A percentile compares a stretch with the other conserved stretches of the same genome.
Evolutionary conservation across 2,113 vertebrate species (phyloP).

Genomic region (Arothron firmamentum): DNA sequence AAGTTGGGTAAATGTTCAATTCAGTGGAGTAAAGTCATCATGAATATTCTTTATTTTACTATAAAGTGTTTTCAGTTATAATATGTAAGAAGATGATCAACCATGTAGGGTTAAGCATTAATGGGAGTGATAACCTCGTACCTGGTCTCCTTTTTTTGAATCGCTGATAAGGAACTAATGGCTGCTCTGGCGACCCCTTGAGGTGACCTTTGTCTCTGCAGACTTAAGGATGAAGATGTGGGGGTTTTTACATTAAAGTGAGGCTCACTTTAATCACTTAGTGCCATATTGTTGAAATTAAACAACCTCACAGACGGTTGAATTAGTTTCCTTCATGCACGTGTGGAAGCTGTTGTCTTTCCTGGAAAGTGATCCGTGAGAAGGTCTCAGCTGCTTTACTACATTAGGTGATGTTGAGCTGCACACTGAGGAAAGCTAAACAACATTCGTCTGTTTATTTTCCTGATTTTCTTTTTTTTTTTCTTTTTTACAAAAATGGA

Average conservation of each 20-base stretch:
- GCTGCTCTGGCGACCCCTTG: too few relatives aligned
- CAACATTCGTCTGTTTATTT: slow-evolving; percentile 54
- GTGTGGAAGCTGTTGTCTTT: slow-evolving; percentile 77
- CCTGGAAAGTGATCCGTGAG: slow-evolving; percentile 53
- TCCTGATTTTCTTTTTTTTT: slow-evolving; percentile 37
- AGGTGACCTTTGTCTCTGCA: too few relatives aligned
- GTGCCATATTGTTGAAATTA: slow-evolving; percentile 49
- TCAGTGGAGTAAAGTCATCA: slow-evolving; percentile 67
- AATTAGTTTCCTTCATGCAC: slow-evolving; percentile 63
- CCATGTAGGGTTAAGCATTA: slow-evolving; percentile 53
- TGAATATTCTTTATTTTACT: slow-evolving; percentile 56
- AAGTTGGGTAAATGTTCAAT: slow-evolving; percentile 67
- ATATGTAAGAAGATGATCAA: slow-evolving; percentile 62
- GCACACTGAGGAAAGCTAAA: slow-evolving; percentile 52
- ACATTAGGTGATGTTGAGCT: slow-evolving; percentile 28
- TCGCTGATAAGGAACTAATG: too few relatives aligned
- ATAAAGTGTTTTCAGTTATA: slow-evolving; percentile 62
- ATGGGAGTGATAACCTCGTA: slow-evolving; percentile 51
- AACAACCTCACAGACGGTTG: slow-evolving; percentile 35
- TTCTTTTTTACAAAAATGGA: slow-evolving; percentile 24
- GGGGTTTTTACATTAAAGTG: slow-evolving; percentile 23
- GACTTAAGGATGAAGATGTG: too few relatives aligned
- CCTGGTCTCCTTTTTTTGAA: slow-evolving; percentile 39
- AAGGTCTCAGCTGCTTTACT: slow-evolving; percentile 40
- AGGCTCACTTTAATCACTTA: slow-evolving; percentile 53